These are phyloP conservation scores for Macrochelys suwanniensis DNA, from an alignment of 2,797 vertebrate genomes.

Conservation along the genomic window DNA sequence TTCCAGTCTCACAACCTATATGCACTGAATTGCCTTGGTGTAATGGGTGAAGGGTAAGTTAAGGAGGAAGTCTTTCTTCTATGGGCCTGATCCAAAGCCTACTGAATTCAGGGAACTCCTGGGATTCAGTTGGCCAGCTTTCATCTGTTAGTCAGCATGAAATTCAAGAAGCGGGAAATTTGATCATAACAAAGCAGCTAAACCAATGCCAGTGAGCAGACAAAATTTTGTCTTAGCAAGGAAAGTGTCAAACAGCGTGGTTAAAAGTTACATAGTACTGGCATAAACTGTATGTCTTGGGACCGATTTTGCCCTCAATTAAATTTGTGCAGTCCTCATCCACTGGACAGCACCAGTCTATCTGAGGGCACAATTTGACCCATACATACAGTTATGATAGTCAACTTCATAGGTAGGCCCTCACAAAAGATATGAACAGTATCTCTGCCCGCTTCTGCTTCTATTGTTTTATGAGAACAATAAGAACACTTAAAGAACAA, in stretches of 20 bases:
- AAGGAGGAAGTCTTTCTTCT: rapidly evolving
- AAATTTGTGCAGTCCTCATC: neutral
- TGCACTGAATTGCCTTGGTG: neutral
- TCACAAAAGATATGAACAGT: neutral
- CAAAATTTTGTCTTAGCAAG: neutral
- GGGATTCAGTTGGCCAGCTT: conserved; percentile 36
- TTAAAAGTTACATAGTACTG: conserved; percentile 34
- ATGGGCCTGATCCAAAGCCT: neutral
- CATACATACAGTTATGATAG: neutral
- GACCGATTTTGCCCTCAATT: neutral
- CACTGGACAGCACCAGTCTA: neutral
- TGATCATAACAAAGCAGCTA: conserved; percentile 71
- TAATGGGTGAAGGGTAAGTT: rapidly evolving
- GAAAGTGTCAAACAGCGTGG: neutral
- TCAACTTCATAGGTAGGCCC: neutral
- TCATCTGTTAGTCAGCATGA: conserved; percentile 50
- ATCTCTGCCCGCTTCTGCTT: neutral
- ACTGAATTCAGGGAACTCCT: conserved; percentile 53
- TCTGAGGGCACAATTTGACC: neutral
- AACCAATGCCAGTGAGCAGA: conserved; percentile 4
- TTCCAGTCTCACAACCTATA: neutral
- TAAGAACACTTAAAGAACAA: neutral
- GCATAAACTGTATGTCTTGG: neutral
- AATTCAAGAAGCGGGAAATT: conserved; percentile 70
- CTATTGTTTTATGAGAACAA: neutral